A percentile compares a stretch with the other conserved stretches of the same genome.
Evolutionary conservation across 2,797 vertebrate species (phyloP).

Genomic region (Hipposideros larvatus): DNA sequence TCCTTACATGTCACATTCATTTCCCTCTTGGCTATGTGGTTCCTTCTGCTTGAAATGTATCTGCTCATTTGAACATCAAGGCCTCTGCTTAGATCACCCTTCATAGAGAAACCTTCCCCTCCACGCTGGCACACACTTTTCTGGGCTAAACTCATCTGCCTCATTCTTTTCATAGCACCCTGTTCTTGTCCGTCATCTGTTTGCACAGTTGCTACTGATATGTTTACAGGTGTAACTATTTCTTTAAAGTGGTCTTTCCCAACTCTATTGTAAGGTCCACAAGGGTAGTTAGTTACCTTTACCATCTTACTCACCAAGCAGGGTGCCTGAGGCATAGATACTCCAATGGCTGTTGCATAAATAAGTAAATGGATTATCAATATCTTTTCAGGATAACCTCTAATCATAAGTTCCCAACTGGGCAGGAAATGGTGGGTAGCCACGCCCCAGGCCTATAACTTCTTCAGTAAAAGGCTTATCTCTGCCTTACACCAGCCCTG

Average conservation of each 20-base stretch:
- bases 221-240: background rate
- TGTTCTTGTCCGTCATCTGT: background rate
- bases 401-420: background rate
- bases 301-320: background rate
- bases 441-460: background rate
- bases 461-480: background rate
- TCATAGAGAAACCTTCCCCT: background rate
- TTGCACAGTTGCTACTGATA: background rate
- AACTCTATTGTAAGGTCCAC: background rate
- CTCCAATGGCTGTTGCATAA: background rate
- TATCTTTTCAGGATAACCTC: background rate
- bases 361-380: background rate
- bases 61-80: background rate
- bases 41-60: background rate
- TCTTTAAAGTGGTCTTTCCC: background rate
- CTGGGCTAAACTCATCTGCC: background rate
- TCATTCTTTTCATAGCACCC: background rate
- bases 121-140: background rate
- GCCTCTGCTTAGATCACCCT: background rate
- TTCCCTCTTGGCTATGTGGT: background rate
- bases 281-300: background rate
- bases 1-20: background rate
- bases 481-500: background rate
- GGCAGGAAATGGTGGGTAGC: background rate
- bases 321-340: background rate